Evolutionary conservation across 2,888 invertebrate genomes (phyloP).

Genomic region (Barypeithes pellucidus): DNA sequence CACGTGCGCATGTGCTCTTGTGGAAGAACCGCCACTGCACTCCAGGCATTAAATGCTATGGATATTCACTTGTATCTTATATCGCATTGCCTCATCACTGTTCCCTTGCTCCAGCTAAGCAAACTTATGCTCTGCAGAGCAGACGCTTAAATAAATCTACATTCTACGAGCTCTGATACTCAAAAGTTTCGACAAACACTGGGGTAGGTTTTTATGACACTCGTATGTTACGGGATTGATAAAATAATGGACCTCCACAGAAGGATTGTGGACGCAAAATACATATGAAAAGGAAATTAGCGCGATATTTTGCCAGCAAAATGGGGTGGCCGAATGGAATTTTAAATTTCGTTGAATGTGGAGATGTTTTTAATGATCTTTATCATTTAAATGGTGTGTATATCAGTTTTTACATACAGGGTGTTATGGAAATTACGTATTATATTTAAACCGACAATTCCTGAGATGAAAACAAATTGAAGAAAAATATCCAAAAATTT

Average conservation of each 20-base stretch:
- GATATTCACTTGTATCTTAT: too few relatives aligned
- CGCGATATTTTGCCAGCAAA: slow-evolving; percentile 32
- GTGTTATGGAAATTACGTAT: too few relatives aligned
- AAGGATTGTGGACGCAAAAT: slow-evolving; percentile 38
- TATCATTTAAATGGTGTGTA: background rate
- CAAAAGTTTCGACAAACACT: slow-evolving; percentile 2
- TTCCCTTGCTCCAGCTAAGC: too few relatives aligned
- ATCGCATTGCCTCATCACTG: too few relatives aligned
- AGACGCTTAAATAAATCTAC: background rate
- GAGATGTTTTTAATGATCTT: slow-evolving; percentile 11
- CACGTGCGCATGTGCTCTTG: too few relatives aligned
- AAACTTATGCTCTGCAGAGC: too few relatives aligned
- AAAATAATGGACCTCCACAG: slow-evolving; percentile 47
- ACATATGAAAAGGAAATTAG: slow-evolving; percentile 46
- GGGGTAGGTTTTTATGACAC: slow-evolving; percentile 42
- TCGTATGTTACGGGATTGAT: slow-evolving; percentile 44
- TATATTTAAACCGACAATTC: too few relatives aligned
- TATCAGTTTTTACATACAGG: too few relatives aligned
- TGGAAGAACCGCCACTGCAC: too few relatives aligned
- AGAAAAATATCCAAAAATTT: too few relatives aligned
- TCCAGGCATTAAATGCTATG: too few relatives aligned
- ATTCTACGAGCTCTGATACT: background rate
- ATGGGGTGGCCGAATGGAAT: background rate
- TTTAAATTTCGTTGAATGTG: background rate
- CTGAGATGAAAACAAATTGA: too few relatives aligned